Base-by-base conservation (phyloP, 2,888 invertebrate genomes). In the Mimumesa dahlbomi region DNA sequence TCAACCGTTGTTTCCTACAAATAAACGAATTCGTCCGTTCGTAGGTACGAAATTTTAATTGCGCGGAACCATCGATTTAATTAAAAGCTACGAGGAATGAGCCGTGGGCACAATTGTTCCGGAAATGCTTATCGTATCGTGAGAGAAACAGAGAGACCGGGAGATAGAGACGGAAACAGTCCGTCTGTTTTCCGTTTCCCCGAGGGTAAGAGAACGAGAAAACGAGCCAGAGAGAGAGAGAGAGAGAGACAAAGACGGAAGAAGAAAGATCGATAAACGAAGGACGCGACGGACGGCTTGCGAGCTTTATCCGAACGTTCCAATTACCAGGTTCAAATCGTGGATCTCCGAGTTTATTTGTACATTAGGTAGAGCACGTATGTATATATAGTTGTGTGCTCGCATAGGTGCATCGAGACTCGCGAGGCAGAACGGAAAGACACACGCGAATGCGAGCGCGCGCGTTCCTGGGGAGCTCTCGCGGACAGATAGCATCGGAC, bases 401-500 rank as follows among this genome's bases (percentile, higher is more conserved):
- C 48, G 46, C 46, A 42, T 25, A 66, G 53, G 42, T n/a, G 46
- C 46, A 40, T 34, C 22, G 53, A 50, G 18, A 31, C 16, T 69
- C 54, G 62, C 73, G 62, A 56, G 61, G 57, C 69, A 74, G 75
- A 80, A 82, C 79, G 79, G 73, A 73, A 68, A 76, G 70, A 77
- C 74, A 73, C 77, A 73, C 72, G 78, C 76, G 72, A 63, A 66
- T 58, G 58, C 69, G 61, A 46, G 73, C 70, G 62, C 70, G 77
- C 75, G 73, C 58, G 64, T 58, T 73, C 54, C 58, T 48, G 69
- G 64, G 50, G 57, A 46, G 59, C 58, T 42, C 3, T 3, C 63
- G 61, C 67, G 81, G 83, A 78, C 75, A 85, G 85, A 87, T 86
- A 85, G 79, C 79, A 87, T 87, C 86, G 80, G 79, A 78, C 82